Evolutionary conservation across 2,797 vertebrate genomes (phyloP).

Genomic region (Tympanoctomys barrerae): DNA sequence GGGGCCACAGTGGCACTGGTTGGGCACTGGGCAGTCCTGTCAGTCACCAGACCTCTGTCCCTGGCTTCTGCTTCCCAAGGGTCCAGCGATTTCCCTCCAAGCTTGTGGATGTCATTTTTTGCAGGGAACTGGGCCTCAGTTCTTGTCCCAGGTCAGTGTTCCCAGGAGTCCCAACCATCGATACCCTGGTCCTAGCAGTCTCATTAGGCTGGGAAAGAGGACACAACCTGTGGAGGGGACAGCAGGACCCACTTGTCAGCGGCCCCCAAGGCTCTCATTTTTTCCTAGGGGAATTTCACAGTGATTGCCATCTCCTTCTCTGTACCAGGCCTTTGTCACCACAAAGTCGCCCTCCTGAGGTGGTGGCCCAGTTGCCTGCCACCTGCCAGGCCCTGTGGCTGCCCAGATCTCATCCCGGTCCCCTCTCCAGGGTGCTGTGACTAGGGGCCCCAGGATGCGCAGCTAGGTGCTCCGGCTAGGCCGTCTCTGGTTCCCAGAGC

Average conservation of each 20-base stretch:
- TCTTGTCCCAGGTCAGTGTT: background rate
- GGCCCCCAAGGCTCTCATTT: background rate
- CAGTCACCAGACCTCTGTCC: background rate
- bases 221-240: background rate
- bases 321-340: background rate
- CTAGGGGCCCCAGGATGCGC: background rate
- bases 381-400: background rate
- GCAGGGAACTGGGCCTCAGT: background rate
- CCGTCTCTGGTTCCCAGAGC: background rate
- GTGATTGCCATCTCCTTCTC: background rate
- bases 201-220: rapidly evolving
- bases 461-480: background rate
- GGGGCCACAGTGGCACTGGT: background rate
- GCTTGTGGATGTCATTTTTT: background rate
- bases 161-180: rapidly evolving
- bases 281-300: background rate
- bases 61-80: background rate
- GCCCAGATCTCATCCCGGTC: background rate
- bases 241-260: background rate
- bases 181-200: background rate
- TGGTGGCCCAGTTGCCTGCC: background rate
- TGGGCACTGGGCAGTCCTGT: background rate
- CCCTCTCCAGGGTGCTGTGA: background rate
- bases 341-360: background rate
- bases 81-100: background rate